These are phyloP conservation scores for Ophioninae sp. DNA, from an alignment of 2,888 invertebrate genomes.

Conservation along the genomic window DNA sequence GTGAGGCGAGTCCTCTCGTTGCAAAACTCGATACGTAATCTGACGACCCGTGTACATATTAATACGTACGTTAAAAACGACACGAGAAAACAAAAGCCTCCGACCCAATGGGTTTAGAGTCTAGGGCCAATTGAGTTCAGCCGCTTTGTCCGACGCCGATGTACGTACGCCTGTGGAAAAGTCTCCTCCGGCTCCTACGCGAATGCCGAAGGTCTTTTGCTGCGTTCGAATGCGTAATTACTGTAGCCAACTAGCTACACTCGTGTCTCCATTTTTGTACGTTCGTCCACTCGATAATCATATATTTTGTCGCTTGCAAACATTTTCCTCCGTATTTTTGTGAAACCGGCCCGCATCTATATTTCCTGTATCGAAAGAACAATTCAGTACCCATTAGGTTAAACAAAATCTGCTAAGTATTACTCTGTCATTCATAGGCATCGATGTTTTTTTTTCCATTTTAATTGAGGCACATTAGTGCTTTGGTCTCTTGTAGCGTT, in stretches of 20 bases:
- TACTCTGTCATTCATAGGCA: too few species aligned
- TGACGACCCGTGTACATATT: background rate
- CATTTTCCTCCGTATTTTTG: background rate
- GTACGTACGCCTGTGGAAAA: slow-evolving; percentile 16
- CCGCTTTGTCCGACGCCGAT: slow-evolving; percentile 12
- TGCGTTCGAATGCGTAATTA: slow-evolving; percentile 6
- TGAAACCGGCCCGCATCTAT: background rate
- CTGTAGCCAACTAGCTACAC: slow-evolving; percentile 6
- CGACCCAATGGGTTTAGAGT: background rate
- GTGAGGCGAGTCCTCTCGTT: slow-evolving; percentile 31
- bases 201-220: background rate
- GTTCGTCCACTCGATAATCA: background rate
- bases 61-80: background rate
- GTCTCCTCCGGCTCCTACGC: slow-evolving; percentile 10
- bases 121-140: background rate
- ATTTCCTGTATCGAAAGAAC: background rate
- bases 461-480: too few species aligned
- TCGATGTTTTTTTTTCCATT: too few species aligned
- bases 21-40: slow-evolving; percentile 7
- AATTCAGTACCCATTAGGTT: background rate
- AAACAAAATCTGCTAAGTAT: background rate
- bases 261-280: background rate
- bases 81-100: background rate
- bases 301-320: background rate
- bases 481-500: too few species aligned